Evolutionary conservation across 1,140 invertebrate genomes (phyloP).

Genomic region (Halesus radiatus): DNA sequence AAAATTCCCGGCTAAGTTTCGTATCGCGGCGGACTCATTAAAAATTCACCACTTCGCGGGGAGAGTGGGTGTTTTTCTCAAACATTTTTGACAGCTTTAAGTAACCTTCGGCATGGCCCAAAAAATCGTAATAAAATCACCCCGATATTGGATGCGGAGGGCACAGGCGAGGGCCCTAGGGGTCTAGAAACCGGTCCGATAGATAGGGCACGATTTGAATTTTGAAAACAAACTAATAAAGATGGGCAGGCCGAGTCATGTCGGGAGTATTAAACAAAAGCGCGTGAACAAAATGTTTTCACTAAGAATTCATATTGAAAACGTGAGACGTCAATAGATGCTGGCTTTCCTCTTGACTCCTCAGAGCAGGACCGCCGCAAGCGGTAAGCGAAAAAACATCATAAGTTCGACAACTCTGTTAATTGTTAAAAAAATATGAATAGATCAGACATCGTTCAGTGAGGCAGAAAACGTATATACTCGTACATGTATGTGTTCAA

Average conservation of each 20-base stretch:
- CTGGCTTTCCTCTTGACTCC: neutral
- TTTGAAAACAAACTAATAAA: conserved; percentile 58
- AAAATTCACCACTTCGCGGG: conserved; percentile 8
- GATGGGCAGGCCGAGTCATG: conserved; percentile 46
- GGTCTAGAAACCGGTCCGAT: neutral
- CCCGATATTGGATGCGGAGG: neutral
- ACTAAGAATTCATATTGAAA: conserved; percentile 55
- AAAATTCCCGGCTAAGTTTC: neutral
- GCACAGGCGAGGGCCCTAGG: conserved; percentile 5
- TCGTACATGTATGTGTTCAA: too few relatives aligned
- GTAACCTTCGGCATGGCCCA: neutral
- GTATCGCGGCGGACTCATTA: neutral
- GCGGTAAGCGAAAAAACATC: too few relatives aligned
- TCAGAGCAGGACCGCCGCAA: neutral
- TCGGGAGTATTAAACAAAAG: conserved; percentile 21
- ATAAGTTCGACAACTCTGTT: too few relatives aligned
- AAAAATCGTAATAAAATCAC: conserved; percentile 32
- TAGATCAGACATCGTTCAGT: too few relatives aligned
- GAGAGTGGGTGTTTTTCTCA: neutral
- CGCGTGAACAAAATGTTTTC: conserved; percentile 56
- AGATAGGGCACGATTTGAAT: conserved; percentile 57
- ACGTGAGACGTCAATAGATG: conserved; percentile 44
- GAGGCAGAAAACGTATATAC: too few relatives aligned
- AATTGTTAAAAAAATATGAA: too few relatives aligned
- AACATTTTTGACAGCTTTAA: conserved; percentile 32